These are phyloP conservation scores for Chloropsis cyanopogon DNA, from an alignment of 2,113 vertebrate genomes.

Conservation along the genomic window DNA sequence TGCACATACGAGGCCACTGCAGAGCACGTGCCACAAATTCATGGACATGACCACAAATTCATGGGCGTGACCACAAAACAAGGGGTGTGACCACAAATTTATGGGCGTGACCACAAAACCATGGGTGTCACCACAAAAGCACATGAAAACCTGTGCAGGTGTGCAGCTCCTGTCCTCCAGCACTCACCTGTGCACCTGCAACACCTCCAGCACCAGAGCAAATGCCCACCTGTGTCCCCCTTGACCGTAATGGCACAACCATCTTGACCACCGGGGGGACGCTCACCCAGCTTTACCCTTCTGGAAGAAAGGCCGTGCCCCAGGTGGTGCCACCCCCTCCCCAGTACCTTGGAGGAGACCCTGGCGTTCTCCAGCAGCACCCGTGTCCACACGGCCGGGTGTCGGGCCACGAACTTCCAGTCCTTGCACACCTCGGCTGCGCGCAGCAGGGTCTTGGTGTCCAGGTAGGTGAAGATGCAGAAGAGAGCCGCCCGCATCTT, in stretches of 20 bases:
- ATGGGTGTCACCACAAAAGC: too few species aligned
- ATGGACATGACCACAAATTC: not conserved
- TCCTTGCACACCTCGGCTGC: slow-evolving; percentile 91
- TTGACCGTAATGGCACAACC: fast-evolving
- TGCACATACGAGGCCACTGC: fast-evolving
- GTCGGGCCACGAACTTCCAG: slow-evolving; percentile 96
- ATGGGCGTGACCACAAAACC: not conserved
- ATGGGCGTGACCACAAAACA: not conserved
- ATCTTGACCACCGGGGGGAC: fast-evolving
- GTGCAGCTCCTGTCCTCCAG: not conserved
- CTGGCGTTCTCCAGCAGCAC: slow-evolving; percentile 94
- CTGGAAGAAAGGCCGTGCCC: not conserved
- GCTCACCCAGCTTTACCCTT: fast-evolving
- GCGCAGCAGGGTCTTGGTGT: slow-evolving; percentile 90
- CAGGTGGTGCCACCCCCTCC: not conserved
- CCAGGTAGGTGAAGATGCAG: slow-evolving; percentile 98
- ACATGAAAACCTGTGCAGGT: fast-evolving
- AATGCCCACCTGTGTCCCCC: not conserved
- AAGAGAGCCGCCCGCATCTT: slow-evolving; percentile 96
- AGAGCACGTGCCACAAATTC: fast-evolving
- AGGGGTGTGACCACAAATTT: too few species aligned
- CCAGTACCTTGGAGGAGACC: slow-evolving; percentile 88
- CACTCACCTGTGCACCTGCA: fast-evolving
- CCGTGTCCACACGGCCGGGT: slow-evolving; percentile 94
- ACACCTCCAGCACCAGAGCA: fast-evolving